Evolutionary conservation across 2,113 vertebrate genomes (phyloP).

Genomic region (Leiothrix lutea): DNA sequence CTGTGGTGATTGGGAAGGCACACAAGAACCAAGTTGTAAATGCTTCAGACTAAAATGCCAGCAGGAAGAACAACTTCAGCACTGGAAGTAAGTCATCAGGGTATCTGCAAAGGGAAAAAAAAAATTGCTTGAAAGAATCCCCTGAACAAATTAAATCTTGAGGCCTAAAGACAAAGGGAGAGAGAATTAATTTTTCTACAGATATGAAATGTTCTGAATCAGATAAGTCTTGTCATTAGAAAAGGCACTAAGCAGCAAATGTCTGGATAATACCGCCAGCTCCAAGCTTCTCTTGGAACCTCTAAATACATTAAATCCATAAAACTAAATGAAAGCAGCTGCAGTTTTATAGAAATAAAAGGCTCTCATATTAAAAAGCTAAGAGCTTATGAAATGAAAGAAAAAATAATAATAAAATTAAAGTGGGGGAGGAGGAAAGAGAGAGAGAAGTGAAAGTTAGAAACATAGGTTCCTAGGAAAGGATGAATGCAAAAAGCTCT

Average conservation of each 20-base stretch:
- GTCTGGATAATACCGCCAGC: slow-evolving; percentile 62
- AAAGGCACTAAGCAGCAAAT: slow-evolving; percentile 67
- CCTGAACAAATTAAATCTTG: slow-evolving; percentile 70
- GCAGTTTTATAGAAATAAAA: slow-evolving; percentile 78
- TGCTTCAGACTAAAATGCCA: slow-evolving; percentile 3
- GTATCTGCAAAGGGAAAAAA: slow-evolving; percentile 22
- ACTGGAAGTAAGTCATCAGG: slow-evolving; percentile 54
- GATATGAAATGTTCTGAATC: slow-evolving; percentile 54
- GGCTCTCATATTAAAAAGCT: slow-evolving; percentile 74
- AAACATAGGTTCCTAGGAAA: slow-evolving; percentile 28
- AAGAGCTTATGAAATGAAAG: slow-evolving; percentile 72
- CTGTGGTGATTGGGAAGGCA: neutral
- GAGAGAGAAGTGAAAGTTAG: slow-evolving; percentile 30
- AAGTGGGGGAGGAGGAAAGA: neutral
- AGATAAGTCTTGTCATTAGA: slow-evolving; percentile 65
- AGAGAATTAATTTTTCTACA: slow-evolving; percentile 63
- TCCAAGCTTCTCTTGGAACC: slow-evolving; percentile 55
- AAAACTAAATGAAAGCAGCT: slow-evolving; percentile 79
- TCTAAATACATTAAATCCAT: slow-evolving; percentile 77
- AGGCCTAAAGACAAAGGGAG: slow-evolving; percentile 66
- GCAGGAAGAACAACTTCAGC: slow-evolving; percentile 45
- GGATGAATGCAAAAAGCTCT: neutral
- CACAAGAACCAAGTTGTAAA: neutral
- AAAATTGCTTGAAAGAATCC: slow-evolving; percentile 44
- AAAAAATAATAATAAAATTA: slow-evolving; percentile 71